Percentiles rank a stretch among this genome's conserved stretches.
Conservation (phyloP, 2,888 invertebrate genomes). For the Agelastica alni region DNA sequence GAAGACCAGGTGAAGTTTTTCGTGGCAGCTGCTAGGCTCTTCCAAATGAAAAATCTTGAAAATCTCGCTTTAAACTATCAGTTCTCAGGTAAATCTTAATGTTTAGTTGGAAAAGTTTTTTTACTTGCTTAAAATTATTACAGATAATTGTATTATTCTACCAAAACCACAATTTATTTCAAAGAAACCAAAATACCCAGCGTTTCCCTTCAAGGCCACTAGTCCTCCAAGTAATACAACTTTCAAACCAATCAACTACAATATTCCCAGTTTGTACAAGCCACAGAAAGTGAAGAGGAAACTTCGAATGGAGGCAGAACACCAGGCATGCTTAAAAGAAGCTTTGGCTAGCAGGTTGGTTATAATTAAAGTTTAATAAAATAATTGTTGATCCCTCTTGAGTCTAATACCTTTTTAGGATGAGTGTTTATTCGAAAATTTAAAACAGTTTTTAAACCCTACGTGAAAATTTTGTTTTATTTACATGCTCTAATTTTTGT, state of each 20-base stretch:
- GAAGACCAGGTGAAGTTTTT: conserved; percentile 71
- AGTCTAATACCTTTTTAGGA: too few species aligned
- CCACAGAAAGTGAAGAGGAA: conserved; percentile 48
- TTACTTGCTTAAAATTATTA: too few species aligned
- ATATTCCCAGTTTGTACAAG: conserved; percentile 38
- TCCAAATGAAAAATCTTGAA: conserved; percentile 67
- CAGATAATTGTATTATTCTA: conserved; percentile 46
- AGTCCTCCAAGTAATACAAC: conserved; percentile 34
- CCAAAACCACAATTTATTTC: conserved; percentile 53
- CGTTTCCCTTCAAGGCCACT: conserved; percentile 34
- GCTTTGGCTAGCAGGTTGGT: conserved; percentile 56
- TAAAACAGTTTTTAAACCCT: too few species aligned
- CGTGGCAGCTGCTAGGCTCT: conserved; percentile 70
- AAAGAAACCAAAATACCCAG: conserved; percentile 54
- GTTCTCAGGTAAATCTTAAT: conserved; percentile 34
- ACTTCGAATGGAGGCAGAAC: conserved; percentile 50
- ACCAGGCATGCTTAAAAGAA: conserved; percentile 54
- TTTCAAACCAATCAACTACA: conserved; percentile 39
- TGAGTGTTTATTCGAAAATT: too few species aligned
- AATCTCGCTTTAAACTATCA: conserved; percentile 59
- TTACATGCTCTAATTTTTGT: too few species aligned
- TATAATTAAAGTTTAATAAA: too few species aligned
- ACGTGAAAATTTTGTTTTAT: too few species aligned
- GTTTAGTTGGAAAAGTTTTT: too few species aligned
- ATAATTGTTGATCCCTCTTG: too few species aligned